Evolutionary conservation across 2,113 vertebrate genomes (phyloP).

Genomic region (Sturnira hondurensis): DNA sequence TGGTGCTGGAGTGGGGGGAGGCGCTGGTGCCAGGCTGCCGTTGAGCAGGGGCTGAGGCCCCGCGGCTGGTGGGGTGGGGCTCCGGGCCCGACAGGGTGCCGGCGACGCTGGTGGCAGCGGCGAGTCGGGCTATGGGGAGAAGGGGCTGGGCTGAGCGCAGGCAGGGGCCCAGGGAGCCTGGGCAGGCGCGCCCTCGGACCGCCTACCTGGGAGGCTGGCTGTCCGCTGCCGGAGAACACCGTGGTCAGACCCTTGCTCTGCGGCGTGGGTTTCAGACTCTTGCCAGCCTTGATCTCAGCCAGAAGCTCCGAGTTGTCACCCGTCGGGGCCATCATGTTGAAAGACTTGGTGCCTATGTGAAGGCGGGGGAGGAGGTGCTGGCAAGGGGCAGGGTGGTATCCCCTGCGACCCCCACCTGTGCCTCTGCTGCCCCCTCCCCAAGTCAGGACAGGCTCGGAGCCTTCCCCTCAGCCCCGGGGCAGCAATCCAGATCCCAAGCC

Average conservation of each 20-base stretch:
- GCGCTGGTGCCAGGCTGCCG: slow-evolving; percentile 79
- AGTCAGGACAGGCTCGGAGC: not conserved
- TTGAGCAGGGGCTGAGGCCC: slow-evolving; percentile 87
- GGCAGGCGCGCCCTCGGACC: not conserved
- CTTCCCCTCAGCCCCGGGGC: not conserved
- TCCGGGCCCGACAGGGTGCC: slow-evolving; percentile 65
- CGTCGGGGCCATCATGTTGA: slow-evolving; percentile 99
- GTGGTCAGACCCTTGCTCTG: slow-evolving; percentile 96
- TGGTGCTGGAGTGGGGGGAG: slow-evolving; percentile 67
- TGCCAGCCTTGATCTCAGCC: slow-evolving; percentile 98
- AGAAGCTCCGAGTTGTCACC: slow-evolving; percentile 97
- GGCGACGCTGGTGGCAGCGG: slow-evolving; percentile 51
- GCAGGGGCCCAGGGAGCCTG: not conserved
- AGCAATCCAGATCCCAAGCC: not conserved
- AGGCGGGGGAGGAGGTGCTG: slow-evolving; percentile 40
- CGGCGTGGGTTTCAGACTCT: slow-evolving; percentile 94
- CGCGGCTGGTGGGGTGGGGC: slow-evolving; percentile 77
- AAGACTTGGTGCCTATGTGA: slow-evolving; percentile 93
- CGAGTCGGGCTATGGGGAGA: slow-evolving; percentile 31
- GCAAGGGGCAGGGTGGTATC: not conserved
- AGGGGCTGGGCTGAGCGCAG: not conserved
- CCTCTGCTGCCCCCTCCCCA: not conserved
- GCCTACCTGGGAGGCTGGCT: slow-evolving; percentile 68
- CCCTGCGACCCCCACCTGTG: fast-evolving
- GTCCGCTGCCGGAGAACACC: slow-evolving; percentile 89